Evolutionary conservation across 1,140 invertebrate genomes (phyloP), one percentile per base, ranked within the genome.

Genomic region (Scaptomyza hsui): DNA sequence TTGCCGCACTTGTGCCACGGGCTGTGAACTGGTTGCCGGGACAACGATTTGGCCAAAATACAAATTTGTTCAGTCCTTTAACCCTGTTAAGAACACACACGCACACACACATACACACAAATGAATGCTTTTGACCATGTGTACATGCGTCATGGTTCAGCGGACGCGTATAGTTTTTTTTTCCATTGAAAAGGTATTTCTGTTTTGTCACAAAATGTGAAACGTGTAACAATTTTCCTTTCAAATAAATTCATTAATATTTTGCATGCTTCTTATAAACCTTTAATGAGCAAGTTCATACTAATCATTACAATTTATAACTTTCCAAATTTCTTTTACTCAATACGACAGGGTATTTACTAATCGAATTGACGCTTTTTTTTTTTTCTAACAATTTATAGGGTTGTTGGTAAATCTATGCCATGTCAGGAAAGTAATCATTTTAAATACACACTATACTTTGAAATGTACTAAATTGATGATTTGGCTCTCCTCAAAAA

Each of bases 21-120:
- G 45, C 62, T 53, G 44, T 53, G 45, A 39, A 47, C 32, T 57
- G 44, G 81, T 86, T 86, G 47, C 82, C 81, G 57, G 42, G 81
- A 81, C 81, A 65, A 86, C 82, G 61, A 60, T 52, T 75, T 86
- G 82, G 61, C 81, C 81, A 86, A 81, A 71, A 78, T 88, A 81
- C 62, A 88, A 63, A 57, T 55, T 19, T 52, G 21, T 12, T 57
- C 41, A 26, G 59, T 52, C 18, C 26, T 70, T 60, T 73, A 77
- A 85, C 76, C 76, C 72, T 75, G 63, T 52, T 49, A 6, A 13
- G n/a, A 26, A 49, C 10, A 44, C 45, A 24, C 18, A 55, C 19
- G 53, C 49, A 35, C 29, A n/a, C 6, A 13, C 26, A 10, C 1
- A 26, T 18, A 16, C 9, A 10, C 7, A 10, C 7, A 29, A 7